phyloP scores from a whole-genome alignment of 37 sponge, comb jelly and placozoan genomes.

The Spongilla lacustris region DNA sequence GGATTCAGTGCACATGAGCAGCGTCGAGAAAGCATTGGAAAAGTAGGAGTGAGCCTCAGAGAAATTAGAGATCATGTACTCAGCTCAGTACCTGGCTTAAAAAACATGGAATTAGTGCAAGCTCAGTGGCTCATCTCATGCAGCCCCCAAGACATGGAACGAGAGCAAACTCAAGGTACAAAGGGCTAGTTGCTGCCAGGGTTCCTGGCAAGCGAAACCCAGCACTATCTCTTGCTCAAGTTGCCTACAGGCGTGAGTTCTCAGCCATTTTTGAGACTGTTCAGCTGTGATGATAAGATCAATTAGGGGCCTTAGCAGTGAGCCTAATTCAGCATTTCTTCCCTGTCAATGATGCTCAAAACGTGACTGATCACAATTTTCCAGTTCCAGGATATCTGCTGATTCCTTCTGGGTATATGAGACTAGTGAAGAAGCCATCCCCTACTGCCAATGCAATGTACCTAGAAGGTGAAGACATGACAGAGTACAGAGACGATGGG shows the following conservation, averaged over 20 bases:
- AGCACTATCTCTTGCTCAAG: conserved; percentile 22
- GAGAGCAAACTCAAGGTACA: conserved; percentile 9
- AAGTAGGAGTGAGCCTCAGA: conserved; percentile 17
- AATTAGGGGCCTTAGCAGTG: conserved; percentile 37
- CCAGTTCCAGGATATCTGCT: conserved; percentile 19
- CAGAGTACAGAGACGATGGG: conserved; percentile 1
- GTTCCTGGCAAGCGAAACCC: conserved; percentile 23
- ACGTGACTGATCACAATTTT: conserved; percentile 32
- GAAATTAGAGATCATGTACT: conserved; percentile 23
- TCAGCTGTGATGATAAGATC: conserved; percentile 36
- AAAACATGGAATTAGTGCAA: conserved; percentile 7
- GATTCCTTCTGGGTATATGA: conserved; percentile 38
- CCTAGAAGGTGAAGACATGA: conserved; percentile 1
- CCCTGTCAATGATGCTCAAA: conserved; percentile 17
- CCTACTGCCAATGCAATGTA: conserved; percentile 1
- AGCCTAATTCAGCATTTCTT: conserved; percentile 23
- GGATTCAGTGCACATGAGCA: conserved; percentile 26
- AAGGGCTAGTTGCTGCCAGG: conserved; percentile 15
- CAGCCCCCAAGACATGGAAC: conserved; percentile 24
- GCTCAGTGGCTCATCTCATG: conserved; percentile 26
- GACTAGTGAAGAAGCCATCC: conserved; percentile 12
- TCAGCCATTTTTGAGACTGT: background rate
- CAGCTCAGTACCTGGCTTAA: conserved; percentile 20
- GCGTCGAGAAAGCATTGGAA: background rate
- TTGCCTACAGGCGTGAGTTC: conserved; percentile 8